Base-by-base conservation (phyloP, 2,113 vertebrate species). In the Microtus pennsylvanicus region DNA sequence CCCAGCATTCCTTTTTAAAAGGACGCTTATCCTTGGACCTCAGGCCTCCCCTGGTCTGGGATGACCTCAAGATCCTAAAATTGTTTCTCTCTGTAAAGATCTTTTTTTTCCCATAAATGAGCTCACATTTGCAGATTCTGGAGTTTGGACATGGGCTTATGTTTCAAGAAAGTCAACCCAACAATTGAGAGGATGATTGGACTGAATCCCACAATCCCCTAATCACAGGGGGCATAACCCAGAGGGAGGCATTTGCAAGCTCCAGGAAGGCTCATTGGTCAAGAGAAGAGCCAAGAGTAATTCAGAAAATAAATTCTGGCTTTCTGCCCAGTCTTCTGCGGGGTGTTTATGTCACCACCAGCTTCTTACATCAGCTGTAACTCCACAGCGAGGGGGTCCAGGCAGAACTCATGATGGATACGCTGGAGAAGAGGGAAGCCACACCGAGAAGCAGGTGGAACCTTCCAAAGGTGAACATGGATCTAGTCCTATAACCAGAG, bases 171-270 rank as follows among this genome's bases (percentile, higher is more conserved):
- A 4, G 26, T n/a, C 75, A 47, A 3, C 26, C 69, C 13, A 47
- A 13, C 55, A 28, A 13, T 28, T 14, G 33, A 86, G 50, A 89
- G 50, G 3, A 61, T 28, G n/a, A 61, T 47, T 1, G 30, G 35
- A 26, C 26, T 14, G 3, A 16, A 13, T 30, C 26, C 10, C 22
- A 30, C 21, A 35, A 8, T 67, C 74, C 42, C 86, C 13, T 9
- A 26, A 17, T 55, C 81, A 35, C 38, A 28, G 1, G 10, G 81
- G 0, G 26, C 33, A 13, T 19, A 28, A 5, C 35, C 52, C 2
- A 47, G 16, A 26, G 3, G 35, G n/a, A 4, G 14, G 9, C 3
- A 24, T 1, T 2, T 2, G 1, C 22, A 9, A n/a, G 26, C 3
- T 1, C 81, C 38, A 85, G 58, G 38, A 26, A 33, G 58, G n/a